Percentiles rank a stretch among this genome's conserved stretches.
Evolutionary conservation across 2,113 vertebrate species (phyloP).

Genomic region (Cyanoramphus novaezelandiae): DNA sequence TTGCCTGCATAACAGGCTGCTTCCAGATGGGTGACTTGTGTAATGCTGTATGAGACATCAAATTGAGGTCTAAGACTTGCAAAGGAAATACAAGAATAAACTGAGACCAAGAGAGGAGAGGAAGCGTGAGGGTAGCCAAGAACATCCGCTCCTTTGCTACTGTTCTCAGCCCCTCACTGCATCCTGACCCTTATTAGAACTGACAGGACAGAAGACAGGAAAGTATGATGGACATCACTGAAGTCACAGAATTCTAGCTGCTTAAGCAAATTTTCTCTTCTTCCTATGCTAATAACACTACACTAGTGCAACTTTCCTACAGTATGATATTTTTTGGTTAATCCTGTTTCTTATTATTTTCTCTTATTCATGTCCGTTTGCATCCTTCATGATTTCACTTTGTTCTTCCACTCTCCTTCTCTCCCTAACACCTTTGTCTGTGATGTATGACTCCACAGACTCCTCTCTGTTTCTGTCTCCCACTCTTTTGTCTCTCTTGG

Average conservation of each 20-base stretch:
- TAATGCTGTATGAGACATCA: neutral
- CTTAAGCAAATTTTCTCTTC: neutral
- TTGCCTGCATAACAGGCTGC: slow-evolving; percentile 14
- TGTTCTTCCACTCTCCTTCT: neutral
- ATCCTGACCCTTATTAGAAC: neutral
- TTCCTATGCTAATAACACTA: neutral
- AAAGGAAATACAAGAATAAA: slow-evolving; percentile 48
- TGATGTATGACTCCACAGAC: neutral
- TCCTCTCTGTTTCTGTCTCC: neutral
- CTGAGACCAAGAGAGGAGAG: neutral
- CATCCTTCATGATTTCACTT: neutral
- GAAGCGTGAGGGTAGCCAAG: neutral
- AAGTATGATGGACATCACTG: neutral
- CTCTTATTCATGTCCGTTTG: neutral
- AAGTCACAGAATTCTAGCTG: neutral
- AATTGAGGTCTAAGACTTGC: neutral
- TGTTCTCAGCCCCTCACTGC: neutral
- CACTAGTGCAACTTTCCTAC: neutral
- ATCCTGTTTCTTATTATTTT: neutral
- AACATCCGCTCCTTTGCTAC: neutral
- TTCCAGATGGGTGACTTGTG: slow-evolving; percentile 50
- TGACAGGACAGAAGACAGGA: neutral
- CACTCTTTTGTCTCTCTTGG: neutral
- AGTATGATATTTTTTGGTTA: neutral
- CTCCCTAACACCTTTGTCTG: neutral